Conservation (phyloP, 2,113 vertebrate genomes). For the Plotosus lineatus region DNA sequence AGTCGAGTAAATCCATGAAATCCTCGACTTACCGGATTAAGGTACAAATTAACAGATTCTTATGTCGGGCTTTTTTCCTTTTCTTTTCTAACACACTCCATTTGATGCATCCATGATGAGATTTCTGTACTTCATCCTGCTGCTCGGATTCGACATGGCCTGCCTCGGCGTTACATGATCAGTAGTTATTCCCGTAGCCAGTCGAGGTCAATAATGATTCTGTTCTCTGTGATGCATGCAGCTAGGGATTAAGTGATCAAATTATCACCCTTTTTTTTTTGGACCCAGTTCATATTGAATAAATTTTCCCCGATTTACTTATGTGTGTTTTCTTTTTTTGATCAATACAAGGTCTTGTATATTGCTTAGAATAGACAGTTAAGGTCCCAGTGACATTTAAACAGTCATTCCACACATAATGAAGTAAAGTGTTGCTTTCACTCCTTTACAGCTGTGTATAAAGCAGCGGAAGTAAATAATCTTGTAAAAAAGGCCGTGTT, state of each 20-base stretch:
- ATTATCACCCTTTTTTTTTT: neutral
- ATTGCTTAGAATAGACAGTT: neutral
- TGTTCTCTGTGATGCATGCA: neutral
- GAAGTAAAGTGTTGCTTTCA: neutral
- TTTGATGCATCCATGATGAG: conserved; percentile 33
- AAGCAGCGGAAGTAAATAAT: conserved; percentile 31
- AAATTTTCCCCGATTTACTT: neutral
- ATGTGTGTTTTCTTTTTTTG: neutral
- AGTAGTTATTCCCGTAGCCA: neutral
- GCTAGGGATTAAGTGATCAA: neutral
- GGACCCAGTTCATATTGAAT: conserved; percentile 10
- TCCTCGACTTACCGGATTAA: conserved; percentile 58
- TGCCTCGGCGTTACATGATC: neutral
- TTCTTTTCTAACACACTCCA: conserved; percentile 8
- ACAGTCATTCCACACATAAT: neutral
- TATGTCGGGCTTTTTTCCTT: conserved; percentile 44
- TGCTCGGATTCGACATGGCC: neutral
- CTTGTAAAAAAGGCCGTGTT: conserved; percentile 29
- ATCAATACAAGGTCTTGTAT: neutral
- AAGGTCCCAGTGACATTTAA: neutral
- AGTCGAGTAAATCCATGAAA: conserved; percentile 50
- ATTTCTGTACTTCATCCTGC: conserved; percentile 29
- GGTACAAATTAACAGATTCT: conserved; percentile 53
- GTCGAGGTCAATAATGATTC: conserved; percentile 28
- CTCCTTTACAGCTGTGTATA: neutral